Conservation (phyloP, 2,113 vertebrate genomes). For the Ovibos moschatus region DNA sequence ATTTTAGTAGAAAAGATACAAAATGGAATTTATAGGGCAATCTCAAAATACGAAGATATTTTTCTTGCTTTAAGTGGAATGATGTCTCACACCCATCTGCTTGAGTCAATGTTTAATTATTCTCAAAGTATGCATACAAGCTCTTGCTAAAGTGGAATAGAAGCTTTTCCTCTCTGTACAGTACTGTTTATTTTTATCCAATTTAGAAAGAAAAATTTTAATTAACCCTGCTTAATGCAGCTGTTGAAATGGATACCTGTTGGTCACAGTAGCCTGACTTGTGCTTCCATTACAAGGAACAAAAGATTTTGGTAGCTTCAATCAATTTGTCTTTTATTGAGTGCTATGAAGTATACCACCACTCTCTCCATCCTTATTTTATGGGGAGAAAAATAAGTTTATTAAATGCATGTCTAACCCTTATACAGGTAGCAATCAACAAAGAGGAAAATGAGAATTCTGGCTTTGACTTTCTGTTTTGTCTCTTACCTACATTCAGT, state of each 20-base stretch:
- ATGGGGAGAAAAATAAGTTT: background rate
- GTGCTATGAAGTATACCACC: background rate
- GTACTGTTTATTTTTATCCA: background rate
- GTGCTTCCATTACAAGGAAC: background rate
- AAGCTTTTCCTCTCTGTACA: background rate
- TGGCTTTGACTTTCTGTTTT: conserved; percentile 28
- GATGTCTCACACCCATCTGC: background rate
- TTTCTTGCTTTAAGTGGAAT: conserved; percentile 11
- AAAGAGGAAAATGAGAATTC: background rate
- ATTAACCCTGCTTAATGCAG: conserved; percentile 25
- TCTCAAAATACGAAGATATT: background rate
- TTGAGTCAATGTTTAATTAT: conserved; percentile 25
- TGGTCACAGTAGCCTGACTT: background rate
- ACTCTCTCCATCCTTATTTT: background rate
- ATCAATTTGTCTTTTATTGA: background rate
- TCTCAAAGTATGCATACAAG: background rate
- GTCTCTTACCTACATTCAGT: conserved; percentile 14
- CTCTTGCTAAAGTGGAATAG: background rate
- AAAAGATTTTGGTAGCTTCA: background rate
- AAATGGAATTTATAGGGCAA: background rate
- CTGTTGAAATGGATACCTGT: conserved; percentile 13
- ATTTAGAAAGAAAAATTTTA: background rate
- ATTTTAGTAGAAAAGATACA: background rate
- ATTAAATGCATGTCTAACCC: background rate
- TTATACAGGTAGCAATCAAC: background rate